Evolutionary conservation across 2,888 invertebrate genomes (phyloP).

Genomic region (Trissoscelio sp.): DNA sequence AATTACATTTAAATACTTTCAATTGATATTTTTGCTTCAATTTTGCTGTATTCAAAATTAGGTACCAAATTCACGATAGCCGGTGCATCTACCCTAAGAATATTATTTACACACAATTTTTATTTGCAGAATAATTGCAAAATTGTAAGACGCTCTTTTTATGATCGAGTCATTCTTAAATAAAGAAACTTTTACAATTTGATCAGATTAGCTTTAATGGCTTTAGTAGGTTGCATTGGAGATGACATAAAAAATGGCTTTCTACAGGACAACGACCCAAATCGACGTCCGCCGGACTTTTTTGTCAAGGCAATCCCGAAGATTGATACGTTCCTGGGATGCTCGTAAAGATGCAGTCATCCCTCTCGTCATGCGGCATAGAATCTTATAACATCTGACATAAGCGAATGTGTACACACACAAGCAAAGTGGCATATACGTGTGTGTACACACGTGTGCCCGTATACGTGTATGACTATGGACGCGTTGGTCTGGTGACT

Average conservation of each 20-base stretch:
- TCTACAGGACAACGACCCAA: constrained; percentile 30
- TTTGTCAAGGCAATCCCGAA: constrained; percentile 51
- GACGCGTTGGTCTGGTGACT: too few species aligned
- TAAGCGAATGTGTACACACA: neutral
- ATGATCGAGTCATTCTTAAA: neutral
- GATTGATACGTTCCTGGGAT: constrained; percentile 59
- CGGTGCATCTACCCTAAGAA: too few species aligned
- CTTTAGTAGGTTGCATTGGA: constrained; percentile 18
- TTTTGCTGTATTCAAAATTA: too few species aligned
- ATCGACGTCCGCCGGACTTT: constrained; percentile 42
- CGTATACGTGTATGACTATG: too few species aligned
- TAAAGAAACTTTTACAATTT: constrained; percentile 24
- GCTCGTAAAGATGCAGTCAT: constrained; percentile 66
- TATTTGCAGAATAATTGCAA: too few species aligned
- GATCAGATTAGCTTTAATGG: constrained; percentile 36
- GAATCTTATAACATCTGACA: constrained; percentile 32
- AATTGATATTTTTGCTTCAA: too few species aligned
- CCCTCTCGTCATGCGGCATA: constrained; percentile 43
- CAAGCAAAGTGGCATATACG: neutral
- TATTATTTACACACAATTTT: too few species aligned
- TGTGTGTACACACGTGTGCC: constrained; percentile 31
- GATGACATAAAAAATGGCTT: constrained; percentile 57
- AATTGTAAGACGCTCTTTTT: too few species aligned
- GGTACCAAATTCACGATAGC: too few species aligned
- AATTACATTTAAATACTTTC: too few species aligned